Evolutionary conservation across 2,888 invertebrate species (phyloP), one percentile per base, ranked within the genome.

Genomic region (Hypsopygia costalis): DNA sequence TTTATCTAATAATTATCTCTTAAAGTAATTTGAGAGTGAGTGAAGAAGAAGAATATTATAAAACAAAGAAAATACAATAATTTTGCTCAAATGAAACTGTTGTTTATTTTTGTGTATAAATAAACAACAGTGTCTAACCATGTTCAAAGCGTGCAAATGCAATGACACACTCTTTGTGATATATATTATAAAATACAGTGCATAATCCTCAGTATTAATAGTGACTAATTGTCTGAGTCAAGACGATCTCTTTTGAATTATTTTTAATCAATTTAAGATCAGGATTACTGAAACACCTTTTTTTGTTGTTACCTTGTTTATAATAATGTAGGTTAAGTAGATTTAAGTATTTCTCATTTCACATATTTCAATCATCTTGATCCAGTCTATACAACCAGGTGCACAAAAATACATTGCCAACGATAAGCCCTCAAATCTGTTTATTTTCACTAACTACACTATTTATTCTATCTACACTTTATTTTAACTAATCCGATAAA

Each of bases 371-470:
- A 75, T 58, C 52, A 66, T 69, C 71, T 70, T 64, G 63, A 61
- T 44, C 55, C 58, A 63, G 55, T 46, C 40, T 45, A 16, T 3
- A 16, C 3, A 54, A 81, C 86, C 87, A 87, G 86, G 83, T 86
- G 86, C 83, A 81, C 81, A 85, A 77, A 85, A 81, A 81, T 70
- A 83, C 85, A 81, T 76, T 69, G 74, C 85, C 87, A 87, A 86
- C 85, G 82, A 59, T 56, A 62, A 82, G 81, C 79, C 77, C 58
- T 70, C 63, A 67, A 64, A 58, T 46, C 37, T n/a, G n/a, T 39
- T 36, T 34, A 33, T 46, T 57, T 50, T 20, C 37, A 34, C 74
- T 67, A 73, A 58, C 75, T 73, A 73, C 72, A 33, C 42, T 61
- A 62, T 10, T 58, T 43, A 58, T 20, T 29, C 43, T 47, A 44